Evolutionary conservation across 2,797 vertebrate species (phyloP).

Genomic region (Pseudochromis fuscus): DNA sequence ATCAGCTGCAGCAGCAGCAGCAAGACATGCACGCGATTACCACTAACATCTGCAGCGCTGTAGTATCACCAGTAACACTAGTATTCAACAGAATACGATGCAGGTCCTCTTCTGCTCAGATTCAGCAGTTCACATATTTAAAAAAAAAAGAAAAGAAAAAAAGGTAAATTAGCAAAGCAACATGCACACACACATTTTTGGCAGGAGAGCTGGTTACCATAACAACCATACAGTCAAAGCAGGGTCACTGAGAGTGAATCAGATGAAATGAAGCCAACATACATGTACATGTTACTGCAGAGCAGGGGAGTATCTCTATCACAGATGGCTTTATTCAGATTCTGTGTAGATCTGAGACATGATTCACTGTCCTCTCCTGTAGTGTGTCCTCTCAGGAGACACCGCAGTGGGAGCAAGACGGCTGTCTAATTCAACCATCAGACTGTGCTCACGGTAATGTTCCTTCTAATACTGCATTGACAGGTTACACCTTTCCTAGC

Average conservation of each 20-base stretch:
- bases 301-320: constrained; percentile 4
- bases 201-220: constrained; percentile 55
- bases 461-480: constrained; percentile 6
- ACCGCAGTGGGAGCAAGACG: background rate
- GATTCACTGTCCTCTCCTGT: constrained; percentile 16
- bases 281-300: constrained; percentile 29
- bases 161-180: constrained; percentile 31
- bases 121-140: constrained; percentile 10
- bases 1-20: constrained; percentile 11
- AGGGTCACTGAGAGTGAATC: constrained; percentile 54
- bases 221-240: constrained; percentile 66
- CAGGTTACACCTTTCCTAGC: background rate
- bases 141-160: constrained; percentile 39
- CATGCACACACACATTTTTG: constrained; percentile 31
- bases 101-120: constrained; percentile 27
- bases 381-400: constrained; percentile 8
- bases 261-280: constrained; percentile 51
- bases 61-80: constrained; percentile 7
- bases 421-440: constrained; percentile 9
- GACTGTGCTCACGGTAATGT: background rate
- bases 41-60: constrained; percentile 22
- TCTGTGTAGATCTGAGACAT: background rate
- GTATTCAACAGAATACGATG: background rate
- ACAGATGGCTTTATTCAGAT: constrained; percentile 3
- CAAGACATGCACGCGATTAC: constrained; percentile 11